Conservation (phyloP, 2,888 invertebrate species). For the Chirona hameri region DNA sequence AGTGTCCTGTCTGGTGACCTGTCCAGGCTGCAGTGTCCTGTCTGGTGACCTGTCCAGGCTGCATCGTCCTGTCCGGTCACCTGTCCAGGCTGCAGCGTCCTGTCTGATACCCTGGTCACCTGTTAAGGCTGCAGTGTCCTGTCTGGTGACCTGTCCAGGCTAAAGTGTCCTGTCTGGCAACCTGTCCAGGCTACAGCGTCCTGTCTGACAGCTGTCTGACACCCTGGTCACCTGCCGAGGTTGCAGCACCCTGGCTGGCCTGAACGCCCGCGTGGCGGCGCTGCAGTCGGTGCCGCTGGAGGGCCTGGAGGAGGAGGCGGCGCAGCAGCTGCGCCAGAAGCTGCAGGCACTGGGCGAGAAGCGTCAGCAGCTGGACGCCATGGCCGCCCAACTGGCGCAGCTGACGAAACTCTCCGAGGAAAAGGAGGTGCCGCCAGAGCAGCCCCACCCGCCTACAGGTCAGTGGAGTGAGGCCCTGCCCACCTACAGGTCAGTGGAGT, state of each 20-base stretch:
- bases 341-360: neutral
- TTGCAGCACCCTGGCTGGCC: conserved; percentile 12
- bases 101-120: too few species aligned
- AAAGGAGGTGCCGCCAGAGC: neutral
- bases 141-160: too few species aligned
- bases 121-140: too few species aligned
- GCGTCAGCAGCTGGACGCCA: neutral
- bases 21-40: too few species aligned
- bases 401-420: neutral
- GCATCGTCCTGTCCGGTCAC: too few species aligned
- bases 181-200: too few species aligned
- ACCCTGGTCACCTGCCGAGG: neutral
- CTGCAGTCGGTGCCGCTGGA: conserved; percentile 6
- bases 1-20: too few species aligned
- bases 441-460: neutral
- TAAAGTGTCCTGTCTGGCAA: too few species aligned
- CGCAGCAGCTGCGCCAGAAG: conserved; percentile 6
- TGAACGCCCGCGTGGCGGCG: conserved; percentile 11
- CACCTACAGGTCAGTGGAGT: too few species aligned
- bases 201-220: neutral
- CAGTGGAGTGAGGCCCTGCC: neutral
- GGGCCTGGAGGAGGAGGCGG: neutral
- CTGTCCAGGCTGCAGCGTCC: too few species aligned
- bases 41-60: too few species aligned
- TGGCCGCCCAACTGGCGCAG: neutral